These are phyloP conservation scores for Panzeria rudis DNA, from an alignment of 2,888 invertebrate species.

Conservation along the genomic window DNA sequence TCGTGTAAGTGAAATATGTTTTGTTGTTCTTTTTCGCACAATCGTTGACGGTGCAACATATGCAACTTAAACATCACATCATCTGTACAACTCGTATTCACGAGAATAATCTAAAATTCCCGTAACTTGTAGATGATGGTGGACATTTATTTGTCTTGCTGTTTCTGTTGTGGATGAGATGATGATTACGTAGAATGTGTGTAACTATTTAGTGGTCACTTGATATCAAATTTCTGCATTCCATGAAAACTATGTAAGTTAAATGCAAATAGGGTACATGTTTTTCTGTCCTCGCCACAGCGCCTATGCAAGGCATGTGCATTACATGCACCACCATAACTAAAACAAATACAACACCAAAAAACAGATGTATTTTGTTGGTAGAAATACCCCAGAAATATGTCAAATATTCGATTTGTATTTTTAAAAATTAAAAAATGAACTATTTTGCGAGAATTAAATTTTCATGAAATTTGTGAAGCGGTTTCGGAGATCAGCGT, in stretches of 20 bases:
- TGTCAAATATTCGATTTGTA: too few species aligned
- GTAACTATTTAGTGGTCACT: conserved; percentile 54
- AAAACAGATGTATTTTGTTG: too few species aligned
- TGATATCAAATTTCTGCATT: conserved; percentile 51
- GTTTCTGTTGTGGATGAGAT: conserved; percentile 15
- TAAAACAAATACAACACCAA: too few species aligned
- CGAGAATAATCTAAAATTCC: conserved; percentile 63
- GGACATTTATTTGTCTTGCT: conserved; percentile 22
- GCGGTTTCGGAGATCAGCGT: too few species aligned
- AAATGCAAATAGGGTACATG: conserved; percentile 13
- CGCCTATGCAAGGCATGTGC: too few species aligned
- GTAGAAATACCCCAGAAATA: too few species aligned
- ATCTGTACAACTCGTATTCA: conserved; percentile 47
- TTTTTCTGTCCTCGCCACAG: too few species aligned
- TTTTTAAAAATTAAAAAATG: too few species aligned
- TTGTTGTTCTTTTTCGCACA: conserved; percentile 8
- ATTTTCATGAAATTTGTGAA: too few species aligned
- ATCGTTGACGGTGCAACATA: conserved; percentile 8
- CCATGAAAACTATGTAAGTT: not conserved
- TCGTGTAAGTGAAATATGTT: not conserved
- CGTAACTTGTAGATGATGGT: conserved; percentile 65
- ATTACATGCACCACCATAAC: too few species aligned
- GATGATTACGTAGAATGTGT: conserved; percentile 54
- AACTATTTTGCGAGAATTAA: too few species aligned
- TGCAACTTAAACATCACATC: too few species aligned